Percentiles rank a stretch among this genome's conserved stretches.
Evolutionary conservation across 2,797 vertebrate species (phyloP).

Genomic region (Danio aesculapii): DNA sequence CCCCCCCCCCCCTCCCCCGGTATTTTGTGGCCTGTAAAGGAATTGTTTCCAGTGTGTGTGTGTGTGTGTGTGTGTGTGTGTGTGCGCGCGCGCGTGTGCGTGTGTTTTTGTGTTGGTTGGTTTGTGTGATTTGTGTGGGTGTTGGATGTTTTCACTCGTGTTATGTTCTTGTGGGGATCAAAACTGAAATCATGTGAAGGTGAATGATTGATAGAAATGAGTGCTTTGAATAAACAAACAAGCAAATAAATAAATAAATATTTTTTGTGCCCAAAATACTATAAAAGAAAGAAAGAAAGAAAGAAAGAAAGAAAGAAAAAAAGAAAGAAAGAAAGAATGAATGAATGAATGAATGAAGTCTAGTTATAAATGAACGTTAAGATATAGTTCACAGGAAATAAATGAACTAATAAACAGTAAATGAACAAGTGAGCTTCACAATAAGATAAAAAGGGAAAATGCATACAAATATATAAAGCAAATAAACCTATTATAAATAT

Average conservation of each 20-base stretch:
- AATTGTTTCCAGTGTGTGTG: conserved; percentile 8
- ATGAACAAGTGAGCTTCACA: no score
- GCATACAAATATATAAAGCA: no score
- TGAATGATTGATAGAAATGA: neutral
- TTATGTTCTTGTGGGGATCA: neutral
- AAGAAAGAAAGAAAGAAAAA: no score
- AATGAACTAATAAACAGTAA: no score
- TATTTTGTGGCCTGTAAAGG: neutral
- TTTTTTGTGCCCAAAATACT: no score
- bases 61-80: neutral
- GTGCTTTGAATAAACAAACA: neutral
- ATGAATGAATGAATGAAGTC: no score
- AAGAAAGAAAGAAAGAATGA: no score
- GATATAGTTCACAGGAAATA: no score
- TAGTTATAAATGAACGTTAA: no score
- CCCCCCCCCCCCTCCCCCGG: conserved; percentile 4
- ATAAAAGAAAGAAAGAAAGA: no score
- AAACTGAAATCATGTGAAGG: neutral
- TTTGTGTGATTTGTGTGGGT: conserved; percentile 1
- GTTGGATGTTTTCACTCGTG: neutral
- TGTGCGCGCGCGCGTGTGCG: neutral
- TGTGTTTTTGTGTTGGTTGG: neutral
- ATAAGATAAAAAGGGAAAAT: no score
- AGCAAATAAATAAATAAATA: neutral
- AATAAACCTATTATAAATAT: no score